Conservation (phyloP, 2,113 vertebrate genomes). For the Etheostoma spectabile region DNA sequence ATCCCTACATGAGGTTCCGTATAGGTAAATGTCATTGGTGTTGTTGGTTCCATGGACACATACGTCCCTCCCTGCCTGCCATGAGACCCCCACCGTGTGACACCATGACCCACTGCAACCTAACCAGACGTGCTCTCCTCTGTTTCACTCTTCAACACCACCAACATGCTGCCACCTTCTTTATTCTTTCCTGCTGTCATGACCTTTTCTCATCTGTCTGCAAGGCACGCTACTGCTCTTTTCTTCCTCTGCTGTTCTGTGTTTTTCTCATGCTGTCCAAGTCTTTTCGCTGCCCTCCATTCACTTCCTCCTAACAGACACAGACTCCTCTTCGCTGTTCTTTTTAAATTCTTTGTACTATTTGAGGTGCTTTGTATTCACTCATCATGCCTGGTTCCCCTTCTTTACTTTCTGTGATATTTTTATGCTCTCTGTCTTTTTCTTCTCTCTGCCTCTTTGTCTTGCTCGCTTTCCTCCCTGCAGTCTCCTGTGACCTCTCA, state of each 20-base stretch:
- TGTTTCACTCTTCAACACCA: constrained; percentile 22
- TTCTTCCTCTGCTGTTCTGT: constrained; percentile 40
- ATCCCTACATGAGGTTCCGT: not conserved
- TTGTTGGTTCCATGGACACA: not conserved
- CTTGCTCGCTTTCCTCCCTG: constrained; percentile 59
- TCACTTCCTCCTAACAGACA: constrained; percentile 18
- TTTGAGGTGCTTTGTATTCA: constrained; percentile 12
- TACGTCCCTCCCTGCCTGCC: not conserved
- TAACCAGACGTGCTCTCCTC: constrained; percentile 21
- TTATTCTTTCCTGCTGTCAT: constrained; percentile 45
- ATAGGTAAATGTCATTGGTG: not conserved
- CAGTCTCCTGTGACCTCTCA: constrained; percentile 82
- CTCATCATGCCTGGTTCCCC: not conserved
- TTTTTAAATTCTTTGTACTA: not conserved
- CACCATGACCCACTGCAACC: constrained; percentile 21
- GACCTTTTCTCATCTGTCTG: constrained; percentile 59
- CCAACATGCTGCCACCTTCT: constrained; percentile 43
- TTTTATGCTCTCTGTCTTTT: constrained; percentile 25
- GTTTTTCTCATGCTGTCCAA: not conserved
- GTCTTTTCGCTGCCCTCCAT: constrained; percentile 27
- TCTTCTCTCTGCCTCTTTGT: constrained; percentile 26
- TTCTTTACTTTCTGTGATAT: constrained; percentile 20
- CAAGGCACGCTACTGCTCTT: constrained; percentile 48
- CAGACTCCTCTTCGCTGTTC: not conserved
- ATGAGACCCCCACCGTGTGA: not conserved